phyloP scores from a whole-genome alignment of 2,797 vertebrate species.

The Clarias pachynema region DNA sequence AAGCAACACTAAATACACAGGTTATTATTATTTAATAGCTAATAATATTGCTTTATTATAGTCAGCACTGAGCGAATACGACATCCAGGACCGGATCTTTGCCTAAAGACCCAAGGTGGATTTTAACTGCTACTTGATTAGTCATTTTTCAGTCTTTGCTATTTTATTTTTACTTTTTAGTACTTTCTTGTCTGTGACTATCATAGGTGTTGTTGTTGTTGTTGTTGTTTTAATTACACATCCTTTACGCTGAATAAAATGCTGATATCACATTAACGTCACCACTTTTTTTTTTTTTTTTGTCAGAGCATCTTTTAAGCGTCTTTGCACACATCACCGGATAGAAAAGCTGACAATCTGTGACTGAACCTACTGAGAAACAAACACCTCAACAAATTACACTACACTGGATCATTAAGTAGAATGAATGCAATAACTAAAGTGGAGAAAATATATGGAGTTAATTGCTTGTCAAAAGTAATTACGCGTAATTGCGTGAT shows the following conservation, averaged over 20 bases:
- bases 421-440: constrained; percentile 3
- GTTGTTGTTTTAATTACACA: not conserved
- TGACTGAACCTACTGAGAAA: not conserved
- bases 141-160: not conserved
- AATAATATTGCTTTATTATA: not conserved
- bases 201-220: not conserved
- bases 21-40: not conserved
- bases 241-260: not conserved
- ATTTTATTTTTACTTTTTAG: not conserved
- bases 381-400: constrained; percentile 27
- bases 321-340: not conserved
- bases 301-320: not conserved
- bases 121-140: not conserved
- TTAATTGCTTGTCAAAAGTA: constrained; percentile 25
- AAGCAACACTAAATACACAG: constrained; percentile 1
- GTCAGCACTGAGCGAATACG: not conserved
- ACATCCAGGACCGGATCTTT: not conserved
- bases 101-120: not conserved
- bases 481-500: not conserved
- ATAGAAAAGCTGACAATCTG: constrained; percentile 10
- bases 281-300: not conserved
- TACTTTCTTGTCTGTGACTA: too few species aligned
- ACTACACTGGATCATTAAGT: constrained; percentile 3
- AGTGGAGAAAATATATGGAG: constrained; percentile 8
- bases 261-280: not conserved